Evolutionary conservation across 2,888 invertebrate genomes (phyloP), one percentile per base, ranked within the genome.

Genomic region (Polyommatus icarus): DNA sequence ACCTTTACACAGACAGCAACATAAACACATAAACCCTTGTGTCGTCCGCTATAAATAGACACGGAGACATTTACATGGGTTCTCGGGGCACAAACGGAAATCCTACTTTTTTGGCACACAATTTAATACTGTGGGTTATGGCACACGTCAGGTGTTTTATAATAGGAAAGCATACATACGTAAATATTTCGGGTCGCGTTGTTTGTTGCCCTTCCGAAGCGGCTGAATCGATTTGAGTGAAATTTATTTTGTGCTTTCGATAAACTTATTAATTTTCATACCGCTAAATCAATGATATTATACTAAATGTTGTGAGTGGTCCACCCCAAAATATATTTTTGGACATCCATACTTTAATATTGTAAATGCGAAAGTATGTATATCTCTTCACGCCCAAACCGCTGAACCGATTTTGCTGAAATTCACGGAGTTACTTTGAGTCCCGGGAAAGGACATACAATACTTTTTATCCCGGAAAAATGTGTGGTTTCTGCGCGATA

Each of bases 11-110:
- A 40, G 46, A 46, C 12, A 46, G 10, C 18, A 54, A 18, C 18
- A 54, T 54, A 15, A 54, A 54, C 54, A 54, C 15, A 54, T 54
- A 54, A 50, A 18, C 54, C 15, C 54, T 0, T 4, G 88, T 54
- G 54, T 54, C 18, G 54, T 18, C 54, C 54, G 54, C 54, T 54
- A 54, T 54, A 54, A 54, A 54, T 54, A 54, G 54, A 54, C 54
- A 5, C 54, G 18, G 54, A 18, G 54, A 54, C 54, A 54, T 54
- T 54, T 54, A 54, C 54, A 54, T 18, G 18, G 54, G 54, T 54
- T 54, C 18, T 54, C 54, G 54, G 54, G 54, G 18, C 54, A 54
- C 18, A 54, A 54, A 54, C 5, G 54, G 54, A 54, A 18, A 54
- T 18, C 54, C 5, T 1, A 54, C 54, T 54, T 54, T 54, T 54